Conservation (phyloP, 2,888 invertebrate genomes). For the Amiota mariae region DNA sequence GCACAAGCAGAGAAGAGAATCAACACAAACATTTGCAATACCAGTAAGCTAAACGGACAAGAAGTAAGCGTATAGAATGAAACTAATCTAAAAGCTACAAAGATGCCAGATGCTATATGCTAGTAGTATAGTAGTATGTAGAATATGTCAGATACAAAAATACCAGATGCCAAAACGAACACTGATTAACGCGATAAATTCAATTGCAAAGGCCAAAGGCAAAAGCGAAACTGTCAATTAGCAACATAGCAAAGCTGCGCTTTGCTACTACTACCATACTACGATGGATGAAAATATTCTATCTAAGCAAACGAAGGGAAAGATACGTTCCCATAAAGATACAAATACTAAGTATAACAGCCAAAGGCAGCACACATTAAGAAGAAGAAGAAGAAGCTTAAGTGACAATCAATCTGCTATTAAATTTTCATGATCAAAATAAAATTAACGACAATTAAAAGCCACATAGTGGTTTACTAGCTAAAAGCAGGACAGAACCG, state of each 20-base stretch:
- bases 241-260: background rate
- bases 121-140: no score
- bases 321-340: no score
- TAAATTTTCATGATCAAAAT: conserved; percentile 54
- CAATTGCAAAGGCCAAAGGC: conserved; percentile 49
- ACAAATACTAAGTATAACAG: background rate
- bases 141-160: no score
- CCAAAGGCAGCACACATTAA: background rate
- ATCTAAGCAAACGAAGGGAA: no score
- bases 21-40: background rate
- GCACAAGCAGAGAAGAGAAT: no score
- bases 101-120: no score
- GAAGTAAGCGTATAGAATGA: background rate
- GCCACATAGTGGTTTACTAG: conserved; percentile 33
- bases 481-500: conserved; percentile 39
- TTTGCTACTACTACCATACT: no score
- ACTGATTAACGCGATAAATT: conserved; percentile 52
- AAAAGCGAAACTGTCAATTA: conserved; percentile 38
- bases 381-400: background rate
- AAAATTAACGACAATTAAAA: conserved; percentile 55
- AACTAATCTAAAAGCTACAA: background rate
- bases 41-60: background rate
- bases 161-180: background rate
- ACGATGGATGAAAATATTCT: no score
- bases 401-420: conserved; percentile 50